phyloP scores from a whole-genome alignment of 2,797 vertebrate genomes.

The Xyrichtys novacula region DNA sequence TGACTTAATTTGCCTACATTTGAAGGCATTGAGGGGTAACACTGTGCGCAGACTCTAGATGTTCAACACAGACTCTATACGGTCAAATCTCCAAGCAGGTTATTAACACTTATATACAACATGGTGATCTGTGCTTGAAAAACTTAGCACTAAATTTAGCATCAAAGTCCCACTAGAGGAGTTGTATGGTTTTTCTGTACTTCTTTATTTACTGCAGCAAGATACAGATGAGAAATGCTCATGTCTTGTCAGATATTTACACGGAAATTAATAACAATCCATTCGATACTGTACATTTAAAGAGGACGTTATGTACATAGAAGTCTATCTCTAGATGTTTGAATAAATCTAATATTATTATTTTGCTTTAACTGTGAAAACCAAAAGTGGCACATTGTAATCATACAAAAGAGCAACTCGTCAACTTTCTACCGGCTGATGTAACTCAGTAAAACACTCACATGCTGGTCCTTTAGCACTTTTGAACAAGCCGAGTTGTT shows the following conservation, averaged over 20 bases:
- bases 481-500: slow-evolving; percentile 45
- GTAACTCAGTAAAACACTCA: slow-evolving; percentile 57
- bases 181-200: slow-evolving; percentile 16
- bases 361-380: slow-evolving; percentile 58
- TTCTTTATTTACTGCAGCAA: slow-evolving; percentile 30
- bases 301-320: slow-evolving; percentile 63
- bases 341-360: slow-evolving; percentile 47
- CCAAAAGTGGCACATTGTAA: slow-evolving; percentile 79
- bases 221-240: slow-evolving; percentile 12
- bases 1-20: slow-evolving; percentile 57
- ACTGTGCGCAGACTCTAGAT: slow-evolving; percentile 32
- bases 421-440: slow-evolving; percentile 60
- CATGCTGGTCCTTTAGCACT: slow-evolving; percentile 69
- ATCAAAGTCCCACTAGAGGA: slow-evolving; percentile 12
- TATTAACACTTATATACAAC: slow-evolving; percentile 37
- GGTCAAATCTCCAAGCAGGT: slow-evolving; percentile 41
- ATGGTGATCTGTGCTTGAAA: slow-evolving; percentile 33
- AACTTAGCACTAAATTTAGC: slow-evolving; percentile 26
- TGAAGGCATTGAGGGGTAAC: slow-evolving; percentile 69
- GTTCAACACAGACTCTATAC: slow-evolving; percentile 37
- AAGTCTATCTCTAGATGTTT: slow-evolving; percentile 64
- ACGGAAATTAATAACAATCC: slow-evolving; percentile 28
- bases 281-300: slow-evolving; percentile 49
- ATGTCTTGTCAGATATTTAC: slow-evolving; percentile 27
- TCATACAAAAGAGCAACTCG: slow-evolving; percentile 72